phyloP scores from a whole-genome alignment of 64 coral and sea anemone species.

The Montipora cactus region DNA sequence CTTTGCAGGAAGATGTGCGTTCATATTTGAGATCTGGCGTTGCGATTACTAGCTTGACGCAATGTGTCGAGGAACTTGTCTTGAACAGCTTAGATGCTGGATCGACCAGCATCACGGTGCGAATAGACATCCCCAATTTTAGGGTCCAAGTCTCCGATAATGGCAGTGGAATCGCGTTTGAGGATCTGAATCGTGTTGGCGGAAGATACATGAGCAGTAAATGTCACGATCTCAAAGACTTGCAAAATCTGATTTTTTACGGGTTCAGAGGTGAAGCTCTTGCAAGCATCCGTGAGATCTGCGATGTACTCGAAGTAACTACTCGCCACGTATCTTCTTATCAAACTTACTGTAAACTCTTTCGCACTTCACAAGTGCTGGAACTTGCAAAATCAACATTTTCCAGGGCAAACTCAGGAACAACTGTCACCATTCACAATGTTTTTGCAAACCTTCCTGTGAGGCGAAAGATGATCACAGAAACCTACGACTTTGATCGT shows the following conservation, averaged over 20 bases:
- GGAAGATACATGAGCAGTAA: constrained; percentile 93
- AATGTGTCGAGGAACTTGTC: constrained; percentile 94
- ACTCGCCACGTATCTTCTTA: constrained; percentile 85
- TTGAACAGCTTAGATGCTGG: constrained; percentile 93
- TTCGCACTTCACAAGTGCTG: constrained; percentile 82
- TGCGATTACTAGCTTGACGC: constrained; percentile 82
- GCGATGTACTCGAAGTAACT: constrained; percentile 82
- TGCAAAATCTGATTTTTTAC: constrained; percentile 67
- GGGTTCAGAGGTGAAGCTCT: constrained; percentile 95
- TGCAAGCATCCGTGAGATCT: constrained; percentile 85
- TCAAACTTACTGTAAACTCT: constrained; percentile 86
- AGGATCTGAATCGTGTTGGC: constrained; percentile 75
- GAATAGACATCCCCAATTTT: constrained; percentile 82
- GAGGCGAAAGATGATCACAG: constrained; percentile 76
- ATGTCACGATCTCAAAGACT: constrained; percentile 84
- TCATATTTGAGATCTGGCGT: constrained; percentile 91
- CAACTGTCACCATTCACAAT: constrained; percentile 82
- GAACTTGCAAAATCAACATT: constrained; percentile 73
- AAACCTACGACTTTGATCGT: constrained; percentile 81
- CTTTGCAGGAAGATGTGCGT: constrained; percentile 76
- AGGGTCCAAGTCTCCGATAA: constrained; percentile 88
- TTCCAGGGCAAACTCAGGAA: constrained; percentile 71
- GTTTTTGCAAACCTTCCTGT: constrained; percentile 89
- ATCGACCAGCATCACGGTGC: constrained; percentile 76
- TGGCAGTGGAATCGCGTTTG: constrained; percentile 74